Percentiles rank a stretch among this genome's conserved stretches.
phyloP scores from a whole-genome alignment of 2,113 vertebrate genomes.

The Tragelaphus buxtoni region DNA sequence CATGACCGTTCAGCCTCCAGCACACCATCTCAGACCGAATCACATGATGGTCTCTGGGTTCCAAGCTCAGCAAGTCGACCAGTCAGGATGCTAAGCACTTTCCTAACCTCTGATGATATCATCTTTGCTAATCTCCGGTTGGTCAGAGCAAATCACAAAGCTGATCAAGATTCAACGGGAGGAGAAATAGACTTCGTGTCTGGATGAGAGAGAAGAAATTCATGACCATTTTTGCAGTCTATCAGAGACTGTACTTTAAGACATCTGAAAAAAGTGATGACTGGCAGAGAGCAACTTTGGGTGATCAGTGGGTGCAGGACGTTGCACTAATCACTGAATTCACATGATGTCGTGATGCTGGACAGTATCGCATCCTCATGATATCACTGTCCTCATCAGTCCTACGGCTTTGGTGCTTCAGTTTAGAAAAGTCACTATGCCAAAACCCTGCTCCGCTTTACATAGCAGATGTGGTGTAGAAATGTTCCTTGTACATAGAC shows the following conservation, averaged over 20 bases:
- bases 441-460: background rate
- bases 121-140: background rate
- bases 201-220: background rate
- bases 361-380: background rate
- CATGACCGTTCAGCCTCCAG: background rate
- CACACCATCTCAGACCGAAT: background rate
- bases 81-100: background rate
- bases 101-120: background rate
- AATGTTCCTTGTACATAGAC: conserved; percentile 47
- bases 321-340: background rate
- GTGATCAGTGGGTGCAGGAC: background rate
- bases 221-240: background rate
- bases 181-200: background rate
- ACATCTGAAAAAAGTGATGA: background rate
- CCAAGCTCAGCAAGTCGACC: background rate
- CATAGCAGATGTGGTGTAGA: background rate
- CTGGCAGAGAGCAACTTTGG: background rate
- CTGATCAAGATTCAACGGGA: background rate
- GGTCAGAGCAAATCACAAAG: background rate
- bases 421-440: background rate
- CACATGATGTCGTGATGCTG: background rate
- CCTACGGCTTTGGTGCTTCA: background rate
- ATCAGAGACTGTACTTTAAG: background rate
- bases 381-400: background rate
- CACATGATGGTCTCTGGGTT: background rate